Percentiles rank a stretch among this genome's conserved stretches.
Conservation (phyloP, 2,888 invertebrate species). For the Melanotus villosus region DNA sequence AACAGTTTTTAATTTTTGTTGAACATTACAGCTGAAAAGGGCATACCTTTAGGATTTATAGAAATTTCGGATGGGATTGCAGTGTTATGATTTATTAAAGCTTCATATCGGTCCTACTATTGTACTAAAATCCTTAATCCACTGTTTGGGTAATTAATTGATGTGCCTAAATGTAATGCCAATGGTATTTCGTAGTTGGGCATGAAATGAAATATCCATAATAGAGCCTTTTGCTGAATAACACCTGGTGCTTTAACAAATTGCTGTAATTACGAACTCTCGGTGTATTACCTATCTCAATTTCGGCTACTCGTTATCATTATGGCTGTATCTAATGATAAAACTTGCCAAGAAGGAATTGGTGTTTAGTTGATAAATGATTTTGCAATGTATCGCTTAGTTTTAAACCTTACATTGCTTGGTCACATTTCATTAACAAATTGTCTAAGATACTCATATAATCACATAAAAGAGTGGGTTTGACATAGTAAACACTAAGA, state of each 20-base stretch:
- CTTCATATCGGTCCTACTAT: too few relatives aligned
- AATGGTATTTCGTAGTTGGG: conserved; percentile 24
- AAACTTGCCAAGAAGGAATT: conserved; percentile 4
- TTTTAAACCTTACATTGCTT: too few relatives aligned
- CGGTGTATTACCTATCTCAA: conserved; percentile 22
- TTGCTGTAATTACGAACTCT: conserved; percentile 32
- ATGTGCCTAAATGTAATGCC: conserved; percentile 36
- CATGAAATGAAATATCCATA: conserved; percentile 34
- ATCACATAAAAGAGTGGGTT: too few relatives aligned
- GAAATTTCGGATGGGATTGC: too few relatives aligned
- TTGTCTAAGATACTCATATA: too few relatives aligned
- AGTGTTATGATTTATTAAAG: too few relatives aligned
- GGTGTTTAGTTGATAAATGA: background rate
- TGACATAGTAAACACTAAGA: too few relatives aligned
- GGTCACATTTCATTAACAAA: too few relatives aligned
- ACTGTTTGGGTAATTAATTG: conserved; percentile 30
- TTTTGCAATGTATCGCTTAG: background rate
- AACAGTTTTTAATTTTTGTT: background rate
- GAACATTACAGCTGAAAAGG: too few relatives aligned
- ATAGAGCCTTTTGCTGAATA: conserved; percentile 31
- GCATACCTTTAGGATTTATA: too few relatives aligned
- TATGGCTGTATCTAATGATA: background rate
- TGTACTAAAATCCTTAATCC: conserved; percentile 21
- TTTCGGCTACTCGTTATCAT: conserved; percentile 19
- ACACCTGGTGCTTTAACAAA: conserved; percentile 39